These are phyloP conservation scores for Ceuthmochares aereus DNA, from an alignment of 2,113 vertebrate species.

Conservation along the genomic window DNA sequence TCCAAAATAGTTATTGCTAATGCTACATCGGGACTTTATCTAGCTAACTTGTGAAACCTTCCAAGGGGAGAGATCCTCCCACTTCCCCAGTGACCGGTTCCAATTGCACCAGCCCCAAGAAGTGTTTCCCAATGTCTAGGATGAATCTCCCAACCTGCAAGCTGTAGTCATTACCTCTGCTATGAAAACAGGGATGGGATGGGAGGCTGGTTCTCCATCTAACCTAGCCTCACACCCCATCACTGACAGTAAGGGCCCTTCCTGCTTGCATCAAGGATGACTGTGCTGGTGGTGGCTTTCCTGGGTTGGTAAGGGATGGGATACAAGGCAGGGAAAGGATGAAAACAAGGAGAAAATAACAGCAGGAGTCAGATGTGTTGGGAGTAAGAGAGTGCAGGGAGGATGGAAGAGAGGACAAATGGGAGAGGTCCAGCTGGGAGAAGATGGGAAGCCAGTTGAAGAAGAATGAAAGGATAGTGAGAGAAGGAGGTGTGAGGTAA, in stretches of 20 bases:
- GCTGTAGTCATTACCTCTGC: not conserved
- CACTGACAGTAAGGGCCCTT: not conserved
- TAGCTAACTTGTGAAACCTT: not conserved
- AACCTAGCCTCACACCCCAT: not conserved
- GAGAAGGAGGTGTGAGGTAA: not conserved
- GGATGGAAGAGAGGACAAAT: not conserved
- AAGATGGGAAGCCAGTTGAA: not conserved
- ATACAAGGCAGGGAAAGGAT: not conserved
- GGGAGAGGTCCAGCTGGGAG: not conserved
- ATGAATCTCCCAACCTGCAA: not conserved
- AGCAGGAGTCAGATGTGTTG: not conserved
- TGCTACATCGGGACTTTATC: not conserved
- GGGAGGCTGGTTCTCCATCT: not conserved
- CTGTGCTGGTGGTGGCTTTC: not conserved
- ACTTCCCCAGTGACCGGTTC: not conserved
- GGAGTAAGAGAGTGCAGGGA: not conserved
- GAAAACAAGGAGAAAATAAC: not conserved
- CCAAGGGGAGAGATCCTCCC: not conserved
- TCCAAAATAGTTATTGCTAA: constrained; percentile 25
- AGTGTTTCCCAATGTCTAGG: not conserved
- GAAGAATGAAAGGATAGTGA: not conserved
- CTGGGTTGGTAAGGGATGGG: not conserved
- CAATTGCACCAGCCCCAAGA: not conserved
- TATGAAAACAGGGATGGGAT: not conserved
- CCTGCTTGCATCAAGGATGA: not conserved